A percentile compares a stretch with the other conserved stretches of the same genome.
Evolutionary conservation across 2,113 vertebrate genomes (phyloP).

Genomic region (Pterocles gutturalis): DNA sequence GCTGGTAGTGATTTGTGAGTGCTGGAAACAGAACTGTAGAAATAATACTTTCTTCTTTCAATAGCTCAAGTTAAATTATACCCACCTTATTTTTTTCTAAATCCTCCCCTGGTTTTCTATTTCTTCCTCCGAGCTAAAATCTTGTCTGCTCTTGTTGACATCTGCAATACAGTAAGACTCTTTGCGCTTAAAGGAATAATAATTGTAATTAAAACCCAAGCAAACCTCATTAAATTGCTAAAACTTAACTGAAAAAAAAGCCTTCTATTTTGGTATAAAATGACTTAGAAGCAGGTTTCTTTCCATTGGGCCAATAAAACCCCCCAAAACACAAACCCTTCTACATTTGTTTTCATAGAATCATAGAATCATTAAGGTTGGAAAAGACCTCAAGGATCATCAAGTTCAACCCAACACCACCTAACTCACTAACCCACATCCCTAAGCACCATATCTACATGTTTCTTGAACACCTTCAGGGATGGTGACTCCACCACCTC

Average conservation of each 20-base stretch:
- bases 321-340: neutral
- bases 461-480: no score
- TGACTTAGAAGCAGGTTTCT: neutral
- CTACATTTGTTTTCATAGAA: neutral
- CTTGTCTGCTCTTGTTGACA: neutral
- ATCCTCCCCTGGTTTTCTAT: neutral
- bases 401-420: no score
- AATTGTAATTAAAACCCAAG: constrained; percentile 21
- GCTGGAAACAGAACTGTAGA: neutral
- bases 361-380: no score
- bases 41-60: neutral
- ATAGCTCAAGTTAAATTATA: neutral
- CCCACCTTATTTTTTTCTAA: neutral
- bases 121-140: neutral
- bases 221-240: constrained; percentile 3
- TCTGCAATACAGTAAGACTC: neutral
- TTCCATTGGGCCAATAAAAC: neutral
- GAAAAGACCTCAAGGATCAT: no score
- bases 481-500: no score
- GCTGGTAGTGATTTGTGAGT: neutral
- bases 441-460: no score
- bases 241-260: constrained; percentile 19
- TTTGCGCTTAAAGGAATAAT: neutral
- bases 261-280: neutral
- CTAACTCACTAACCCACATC: no score